Evolutionary conservation across 2,113 vertebrate species (phyloP).

Genomic region (Pipra filicauda): DNA sequence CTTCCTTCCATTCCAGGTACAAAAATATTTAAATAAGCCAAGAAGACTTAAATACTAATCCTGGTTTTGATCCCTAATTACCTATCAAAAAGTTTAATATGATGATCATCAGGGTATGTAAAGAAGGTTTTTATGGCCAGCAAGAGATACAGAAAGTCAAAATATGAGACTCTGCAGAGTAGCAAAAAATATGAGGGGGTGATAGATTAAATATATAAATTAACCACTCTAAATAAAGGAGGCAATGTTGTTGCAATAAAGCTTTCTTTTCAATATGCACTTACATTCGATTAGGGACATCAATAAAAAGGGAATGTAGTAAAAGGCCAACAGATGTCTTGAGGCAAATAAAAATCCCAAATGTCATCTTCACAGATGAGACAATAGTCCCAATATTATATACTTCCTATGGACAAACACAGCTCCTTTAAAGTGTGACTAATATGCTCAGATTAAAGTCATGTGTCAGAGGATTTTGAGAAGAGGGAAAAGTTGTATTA

Average conservation of each 20-base stretch:
- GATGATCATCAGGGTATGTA: not conserved
- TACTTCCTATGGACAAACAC: not conserved
- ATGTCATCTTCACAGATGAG: constrained; percentile 3
- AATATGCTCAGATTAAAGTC: not conserved
- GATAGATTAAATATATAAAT: constrained; percentile 34
- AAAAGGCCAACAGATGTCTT: constrained; percentile 34
- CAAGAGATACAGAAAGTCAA: not conserved
- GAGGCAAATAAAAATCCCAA: constrained; percentile 41
- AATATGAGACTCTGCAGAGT: not conserved
- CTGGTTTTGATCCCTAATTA: not conserved
- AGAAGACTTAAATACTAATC: not conserved
- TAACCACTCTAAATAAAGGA: not conserved
- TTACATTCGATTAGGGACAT: constrained; percentile 2
- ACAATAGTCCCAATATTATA: not conserved
- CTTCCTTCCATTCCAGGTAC: too few species aligned
- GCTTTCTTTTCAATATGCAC: constrained; percentile 6
- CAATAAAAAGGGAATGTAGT: constrained; percentile 31
- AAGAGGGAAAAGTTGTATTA: not conserved
- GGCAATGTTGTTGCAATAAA: not conserved
- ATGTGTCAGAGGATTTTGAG: not conserved
- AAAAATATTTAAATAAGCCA: not conserved
- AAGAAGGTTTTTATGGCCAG: not conserved
- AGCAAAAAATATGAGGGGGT: not conserved
- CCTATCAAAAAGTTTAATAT: not conserved
- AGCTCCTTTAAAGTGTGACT: not conserved